A percentile compares a stretch with the other conserved stretches of the same genome.
These are phyloP conservation scores for Drosophila suboccidentalis DNA, from an alignment of 2,888 invertebrate genomes.

Conservation along the genomic window DNA sequence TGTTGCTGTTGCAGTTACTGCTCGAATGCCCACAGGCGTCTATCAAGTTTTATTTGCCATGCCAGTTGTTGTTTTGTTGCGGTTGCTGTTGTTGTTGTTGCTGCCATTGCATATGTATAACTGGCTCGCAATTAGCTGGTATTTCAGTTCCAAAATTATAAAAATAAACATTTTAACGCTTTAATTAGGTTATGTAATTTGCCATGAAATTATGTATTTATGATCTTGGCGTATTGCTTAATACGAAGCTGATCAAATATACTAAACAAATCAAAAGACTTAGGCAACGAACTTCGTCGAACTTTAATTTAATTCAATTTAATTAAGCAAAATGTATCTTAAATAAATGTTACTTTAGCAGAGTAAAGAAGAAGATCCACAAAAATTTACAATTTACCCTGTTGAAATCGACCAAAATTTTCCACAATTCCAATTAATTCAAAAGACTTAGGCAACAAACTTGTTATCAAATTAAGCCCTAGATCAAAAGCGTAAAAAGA, in stretches of 20 bases:
- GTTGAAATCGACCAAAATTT: not conserved
- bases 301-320: no score
- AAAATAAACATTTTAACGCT: constrained; percentile 55
- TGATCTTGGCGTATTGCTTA: constrained; percentile 32
- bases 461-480: constrained; percentile 2
- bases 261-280: constrained; percentile 35
- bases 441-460: constrained; percentile 36
- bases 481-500: constrained; percentile 8
- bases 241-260: constrained; percentile 27
- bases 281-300: constrained; percentile 26
- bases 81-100: constrained; percentile 4
- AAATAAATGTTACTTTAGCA: no score
- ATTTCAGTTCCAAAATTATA: constrained; percentile 54
- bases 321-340: no score
- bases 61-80: constrained; percentile 13
- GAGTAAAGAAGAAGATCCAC: no score
- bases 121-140: constrained; percentile 57
- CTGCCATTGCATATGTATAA: constrained; percentile 41
- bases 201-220: constrained; percentile 40
- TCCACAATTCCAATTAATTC: not conserved
- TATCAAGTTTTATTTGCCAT: constrained; percentile 41
- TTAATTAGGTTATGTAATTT: constrained; percentile 67
- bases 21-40: constrained; percentile 51
- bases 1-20: constrained; percentile 29
- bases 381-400: not conserved